Evolutionary conservation across 2,113 vertebrate species (phyloP), one percentile per base, ranked within the genome.

Genomic region (Oostethus manadensis): DNA sequence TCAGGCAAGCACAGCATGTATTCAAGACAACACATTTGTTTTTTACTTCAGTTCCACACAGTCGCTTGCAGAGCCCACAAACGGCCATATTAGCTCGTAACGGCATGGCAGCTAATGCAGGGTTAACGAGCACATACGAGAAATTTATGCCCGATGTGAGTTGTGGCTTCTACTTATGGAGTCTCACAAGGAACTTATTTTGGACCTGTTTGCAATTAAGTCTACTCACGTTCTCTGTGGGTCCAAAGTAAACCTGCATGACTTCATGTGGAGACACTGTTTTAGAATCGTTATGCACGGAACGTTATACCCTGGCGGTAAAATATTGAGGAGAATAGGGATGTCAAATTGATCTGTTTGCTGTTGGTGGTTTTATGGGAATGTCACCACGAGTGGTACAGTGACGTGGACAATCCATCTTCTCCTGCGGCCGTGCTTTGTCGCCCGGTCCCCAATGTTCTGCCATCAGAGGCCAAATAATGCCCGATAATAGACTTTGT

Each of bases 381-480:
- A 71, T 63, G 70, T 66, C 66, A 73, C 46, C 35, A 55, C 53
- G 45, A 51, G 66, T 69, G 20, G 50, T 20, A 16, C 20, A 29
- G 51, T 29, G 48, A 60, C 47, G 57, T 1, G 38, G 40, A 33
- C 18, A 35, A 67, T 59, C 46, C 26, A 60, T 55, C 59, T 20
- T 14, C 42, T 15, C 10, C 46, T 40, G 35, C 35, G 10, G 20
- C 21, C 59, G 23, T 58, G 61, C 64, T 60, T 56, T 17, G n/a
- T 53, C 38, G 7, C 73, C 57, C 44, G 0, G 49, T n/a, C 51
- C 38, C 29, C 13, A 13, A 40, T 14, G 47, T 48, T 60, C 51
- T 74, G 66, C 71, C 50, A 68, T 73, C 66, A 44, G 55, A 50
- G 45, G 51, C 22, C 42, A 8, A 58, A 61, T 64, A 57, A 77